phyloP scores from a whole-genome alignment of 1,140 invertebrate species.

The Ooceraea biroi region DNA sequence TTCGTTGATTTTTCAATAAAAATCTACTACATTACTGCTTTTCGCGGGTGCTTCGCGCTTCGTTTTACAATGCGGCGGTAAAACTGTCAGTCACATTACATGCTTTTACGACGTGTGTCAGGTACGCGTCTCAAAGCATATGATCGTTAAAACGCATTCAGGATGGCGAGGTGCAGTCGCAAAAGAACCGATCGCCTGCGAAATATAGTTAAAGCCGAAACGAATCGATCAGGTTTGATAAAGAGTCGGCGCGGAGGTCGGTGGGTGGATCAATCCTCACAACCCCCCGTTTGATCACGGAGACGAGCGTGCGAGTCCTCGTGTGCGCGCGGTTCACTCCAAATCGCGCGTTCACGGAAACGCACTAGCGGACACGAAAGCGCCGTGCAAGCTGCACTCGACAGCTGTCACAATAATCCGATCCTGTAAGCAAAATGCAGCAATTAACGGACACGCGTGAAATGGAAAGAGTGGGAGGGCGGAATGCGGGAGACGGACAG shows the following conservation, averaged over 20 bases:
- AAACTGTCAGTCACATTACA: neutral
- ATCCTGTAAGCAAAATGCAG: constrained; percentile 76
- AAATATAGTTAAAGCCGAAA: constrained; percentile 43
- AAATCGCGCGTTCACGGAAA: constrained; percentile 61
- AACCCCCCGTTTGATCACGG: constrained; percentile 32
- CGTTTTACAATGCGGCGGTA: neutral
- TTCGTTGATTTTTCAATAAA: constrained; percentile 42
- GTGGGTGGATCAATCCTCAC: too few relatives aligned
- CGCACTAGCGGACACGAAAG: constrained; percentile 62
- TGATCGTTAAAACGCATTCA: constrained; percentile 45
- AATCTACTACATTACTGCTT: neutral
- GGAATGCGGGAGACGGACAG: constrained; percentile 24
- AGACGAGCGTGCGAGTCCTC: constrained; percentile 13
- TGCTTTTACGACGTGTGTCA: constrained; percentile 9
- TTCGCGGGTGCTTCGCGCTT: neutral
- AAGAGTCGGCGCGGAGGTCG: constrained; percentile 15
- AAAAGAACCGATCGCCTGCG: constrained; percentile 34
- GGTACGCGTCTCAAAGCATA: constrained; percentile 4
- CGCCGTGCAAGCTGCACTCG: constrained; percentile 60
- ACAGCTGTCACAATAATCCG: constrained; percentile 75
- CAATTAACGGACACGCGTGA: constrained; percentile 75
- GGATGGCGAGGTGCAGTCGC: constrained; percentile 28
- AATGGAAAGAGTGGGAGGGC: constrained; percentile 43
- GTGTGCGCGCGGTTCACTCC: constrained; percentile 37
- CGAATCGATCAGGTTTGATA: constrained; percentile 38